Base-by-base conservation (phyloP, 1,140 invertebrate genomes). In the Musca domestica region DNA sequence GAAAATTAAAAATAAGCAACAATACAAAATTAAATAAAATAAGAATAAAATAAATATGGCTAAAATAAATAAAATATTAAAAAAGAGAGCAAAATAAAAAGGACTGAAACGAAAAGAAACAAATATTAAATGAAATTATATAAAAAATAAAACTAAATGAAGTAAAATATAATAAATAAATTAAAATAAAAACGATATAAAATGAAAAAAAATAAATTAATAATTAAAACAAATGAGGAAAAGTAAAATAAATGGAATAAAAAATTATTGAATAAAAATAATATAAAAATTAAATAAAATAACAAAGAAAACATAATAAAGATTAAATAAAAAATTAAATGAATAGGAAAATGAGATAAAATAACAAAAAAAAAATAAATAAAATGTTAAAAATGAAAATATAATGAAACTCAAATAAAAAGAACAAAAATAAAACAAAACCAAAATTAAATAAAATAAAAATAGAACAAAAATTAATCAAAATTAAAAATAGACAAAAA, bases 101-200 rank as follows among this genome's bases (percentile, higher is more conserved):
- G 20, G n/a, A 51, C n/a, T 17, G 20, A 51, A 51, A 17, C n/a
- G 20, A 51, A 51, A 17, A 15, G 20, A 51, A 51, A 17, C n/a
- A 6, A 51, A 51, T 17, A 51, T 51, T 17, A 51, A 51, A 51
- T 51, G 20, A 51, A 51, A 51, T 15, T 6, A 51, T 17, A 51
- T 15, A 51, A 51, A 51, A 51, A 51, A 51, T 51, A 51, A 51
- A 51, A 6, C 20, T 17, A 51, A 51, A 6, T 51, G 20, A 51
- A 51, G 20, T 17, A 4, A 17, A 15, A 51, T 17, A 6, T 51
- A 51, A 51, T 17, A 6, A 17, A 6, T 17, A 51, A 51, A 51
- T 17, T 51, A 51, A 51, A 51, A 51, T 51, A 51, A 51, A 51
- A 51, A 51, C 20, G 49, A 51, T 6, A 51, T 51, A 51, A 51